These are phyloP conservation scores for Salpingus planirostris DNA, from an alignment of 2,888 invertebrate genomes.

Conservation along the genomic window DNA sequence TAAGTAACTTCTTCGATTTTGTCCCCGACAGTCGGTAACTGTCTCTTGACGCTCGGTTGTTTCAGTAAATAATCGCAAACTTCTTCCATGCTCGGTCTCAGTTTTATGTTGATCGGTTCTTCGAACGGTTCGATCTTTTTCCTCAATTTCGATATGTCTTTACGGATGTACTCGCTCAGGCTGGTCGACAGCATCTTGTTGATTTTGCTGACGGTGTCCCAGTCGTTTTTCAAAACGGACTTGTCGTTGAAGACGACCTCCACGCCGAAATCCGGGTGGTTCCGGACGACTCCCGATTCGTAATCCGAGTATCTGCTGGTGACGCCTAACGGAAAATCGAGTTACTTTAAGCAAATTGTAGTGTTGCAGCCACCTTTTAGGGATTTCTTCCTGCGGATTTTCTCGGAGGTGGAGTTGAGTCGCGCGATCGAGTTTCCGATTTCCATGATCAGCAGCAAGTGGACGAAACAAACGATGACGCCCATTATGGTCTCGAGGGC, in stretches of 20 bases:
- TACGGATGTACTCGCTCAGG: conserved; percentile 6
- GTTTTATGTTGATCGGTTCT: too few relatives aligned
- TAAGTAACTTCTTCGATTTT: too few relatives aligned
- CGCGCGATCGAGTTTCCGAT: too few relatives aligned
- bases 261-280: conserved; percentile 7
- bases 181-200: conserved; percentile 8
- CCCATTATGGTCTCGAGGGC: conserved; percentile 5
- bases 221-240: conserved; percentile 3
- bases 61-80: conserved; percentile 4
- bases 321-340: conserved; percentile 1
- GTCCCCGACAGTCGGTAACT: too few relatives aligned
- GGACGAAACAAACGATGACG: conserved; percentile 4
- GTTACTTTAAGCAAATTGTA: conserved; percentile 1
- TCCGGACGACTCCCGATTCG: conserved; percentile 2
- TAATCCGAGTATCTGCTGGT: background rate
- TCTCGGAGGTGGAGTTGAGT: too few relatives aligned
- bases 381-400: conserved; percentile 2
- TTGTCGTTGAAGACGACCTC: conserved; percentile 8
- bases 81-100: conserved; percentile 2
- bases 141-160: too few relatives aligned
- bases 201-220: conserved; percentile 6
- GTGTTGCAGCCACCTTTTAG: conserved; percentile 5
- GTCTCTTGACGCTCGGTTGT: conserved; percentile 3
- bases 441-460: conserved; percentile 5
- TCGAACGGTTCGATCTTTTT: too few relatives aligned